Percentiles rank a stretch among this genome's conserved stretches.
Evolutionary conservation across 2,113 vertebrate genomes (phyloP).

Genomic region (Notarius quadriscutis): DNA sequence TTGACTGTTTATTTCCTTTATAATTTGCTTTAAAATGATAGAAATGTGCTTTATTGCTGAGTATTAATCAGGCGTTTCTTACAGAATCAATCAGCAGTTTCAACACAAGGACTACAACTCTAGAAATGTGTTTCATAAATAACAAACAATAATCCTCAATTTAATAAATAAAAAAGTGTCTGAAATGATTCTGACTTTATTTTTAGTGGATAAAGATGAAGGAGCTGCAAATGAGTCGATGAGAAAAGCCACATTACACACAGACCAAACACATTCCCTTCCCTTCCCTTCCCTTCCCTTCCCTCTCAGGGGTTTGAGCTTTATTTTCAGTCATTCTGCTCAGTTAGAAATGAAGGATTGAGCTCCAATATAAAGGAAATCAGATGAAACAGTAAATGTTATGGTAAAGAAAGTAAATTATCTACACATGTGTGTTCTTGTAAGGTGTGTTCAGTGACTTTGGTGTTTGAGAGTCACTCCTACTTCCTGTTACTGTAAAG

Average conservation of each 20-base stretch:
- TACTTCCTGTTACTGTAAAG: neutral
- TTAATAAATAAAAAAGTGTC: neutral
- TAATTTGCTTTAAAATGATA: neutral
- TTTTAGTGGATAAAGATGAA: neutral
- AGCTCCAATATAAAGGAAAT: neutral
- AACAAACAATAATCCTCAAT: neutral
- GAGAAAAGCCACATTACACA: slow-evolving; percentile 23
- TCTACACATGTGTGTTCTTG: neutral
- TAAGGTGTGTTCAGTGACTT: neutral
- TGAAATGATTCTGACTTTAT: neutral
- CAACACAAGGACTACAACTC: neutral
- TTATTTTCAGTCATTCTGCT: neutral
- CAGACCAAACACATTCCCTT: slow-evolving; percentile 3
- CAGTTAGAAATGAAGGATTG: neutral
- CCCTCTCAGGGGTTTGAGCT: neutral
- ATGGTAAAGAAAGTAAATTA: neutral
- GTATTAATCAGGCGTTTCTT: neutral
- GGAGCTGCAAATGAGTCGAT: neutral
- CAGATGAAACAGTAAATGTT: neutral
- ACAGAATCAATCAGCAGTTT: neutral
- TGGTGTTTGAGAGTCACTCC: neutral
- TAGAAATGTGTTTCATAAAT: neutral
- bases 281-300: neutral
- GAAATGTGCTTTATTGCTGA: neutral
- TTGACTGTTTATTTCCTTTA: neutral